Conservation (phyloP, 2,113 vertebrate genomes). For the Formicarius rufipectus region DNA sequence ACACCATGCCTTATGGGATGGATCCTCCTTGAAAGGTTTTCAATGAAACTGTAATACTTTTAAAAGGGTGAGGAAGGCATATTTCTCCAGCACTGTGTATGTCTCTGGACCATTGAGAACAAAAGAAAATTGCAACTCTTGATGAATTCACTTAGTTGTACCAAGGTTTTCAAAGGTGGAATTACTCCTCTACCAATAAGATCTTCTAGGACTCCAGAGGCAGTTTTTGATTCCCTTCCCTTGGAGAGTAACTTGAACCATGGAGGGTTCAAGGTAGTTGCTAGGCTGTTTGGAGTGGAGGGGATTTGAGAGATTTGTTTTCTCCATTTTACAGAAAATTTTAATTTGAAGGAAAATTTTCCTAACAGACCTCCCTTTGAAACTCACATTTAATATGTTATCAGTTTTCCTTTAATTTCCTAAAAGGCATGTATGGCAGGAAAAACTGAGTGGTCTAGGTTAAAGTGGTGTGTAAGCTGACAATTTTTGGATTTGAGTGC, state of each 20-base stretch:
- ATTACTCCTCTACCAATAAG: neutral
- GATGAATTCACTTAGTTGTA: neutral
- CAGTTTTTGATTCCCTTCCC: slow-evolving; percentile 3
- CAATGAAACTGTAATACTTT: neutral
- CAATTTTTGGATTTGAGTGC: neutral
- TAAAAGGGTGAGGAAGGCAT: neutral
- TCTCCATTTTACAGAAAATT: slow-evolving; percentile 4
- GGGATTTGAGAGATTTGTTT: slow-evolving; percentile 1
- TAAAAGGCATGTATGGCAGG: neutral
- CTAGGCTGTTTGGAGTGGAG: neutral
- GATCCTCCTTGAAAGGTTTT: neutral
- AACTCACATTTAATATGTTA: neutral
- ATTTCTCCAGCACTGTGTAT: neutral
- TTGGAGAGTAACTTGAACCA: slow-evolving; percentile 41
- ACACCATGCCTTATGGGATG: fast-evolving
- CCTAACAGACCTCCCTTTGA: neutral
- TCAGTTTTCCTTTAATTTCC: neutral
- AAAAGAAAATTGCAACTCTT: slow-evolving; percentile 11
- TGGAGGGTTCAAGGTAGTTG: slow-evolving; percentile 21
- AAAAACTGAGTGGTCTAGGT: neutral
- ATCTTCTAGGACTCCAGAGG: neutral
- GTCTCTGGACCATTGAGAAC: neutral
- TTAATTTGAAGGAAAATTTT: slow-evolving; percentile 30
- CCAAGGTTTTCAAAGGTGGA: slow-evolving; percentile 9
- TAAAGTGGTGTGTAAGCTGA: slow-evolving; percentile 11